These are phyloP conservation scores for Hermaeophaga mercurialis DNA, from an alignment of 2,888 invertebrate species.

Conservation along the genomic window DNA sequence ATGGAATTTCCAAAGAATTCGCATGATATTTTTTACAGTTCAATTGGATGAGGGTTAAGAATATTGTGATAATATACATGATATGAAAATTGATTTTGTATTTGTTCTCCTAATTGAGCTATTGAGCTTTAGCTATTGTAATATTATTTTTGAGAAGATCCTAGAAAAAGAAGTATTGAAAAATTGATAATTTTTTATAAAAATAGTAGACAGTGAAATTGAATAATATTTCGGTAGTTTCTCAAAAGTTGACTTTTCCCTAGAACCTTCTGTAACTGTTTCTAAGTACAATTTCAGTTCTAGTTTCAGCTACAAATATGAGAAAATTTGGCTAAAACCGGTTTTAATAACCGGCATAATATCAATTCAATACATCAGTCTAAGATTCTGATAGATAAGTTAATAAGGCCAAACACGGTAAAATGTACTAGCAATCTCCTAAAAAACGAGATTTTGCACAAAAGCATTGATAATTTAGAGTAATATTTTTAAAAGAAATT, in stretches of 20 bases:
- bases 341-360: constrained; percentile 38
- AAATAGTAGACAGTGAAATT: too few relatives aligned
- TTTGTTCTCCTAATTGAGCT: constrained; percentile 28
- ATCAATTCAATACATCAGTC: constrained; percentile 48
- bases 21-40: neutral
- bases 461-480: too few relatives aligned
- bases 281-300: constrained; percentile 33
- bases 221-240: too few relatives aligned
- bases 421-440: constrained; percentile 17
- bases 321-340: constrained; percentile 50
- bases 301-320: constrained; percentile 36
- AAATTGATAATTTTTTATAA: too few relatives aligned
- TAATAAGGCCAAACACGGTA: constrained; percentile 56
- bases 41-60: neutral
- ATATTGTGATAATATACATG: neutral
- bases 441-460: neutral
- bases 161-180: neutral
- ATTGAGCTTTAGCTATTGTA: constrained; percentile 44
- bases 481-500: too few relatives aligned
- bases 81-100: constrained; percentile 24
- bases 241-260: neutral
- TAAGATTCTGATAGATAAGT: constrained; percentile 51
- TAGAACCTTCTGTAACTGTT: constrained; percentile 17
- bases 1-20: constrained; percentile 6
- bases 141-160: constrained; percentile 1